Evolutionary conservation across 2,113 vertebrate genomes (phyloP), one percentile per base, ranked within the genome.

Genomic region (Strix uralensis): DNA sequence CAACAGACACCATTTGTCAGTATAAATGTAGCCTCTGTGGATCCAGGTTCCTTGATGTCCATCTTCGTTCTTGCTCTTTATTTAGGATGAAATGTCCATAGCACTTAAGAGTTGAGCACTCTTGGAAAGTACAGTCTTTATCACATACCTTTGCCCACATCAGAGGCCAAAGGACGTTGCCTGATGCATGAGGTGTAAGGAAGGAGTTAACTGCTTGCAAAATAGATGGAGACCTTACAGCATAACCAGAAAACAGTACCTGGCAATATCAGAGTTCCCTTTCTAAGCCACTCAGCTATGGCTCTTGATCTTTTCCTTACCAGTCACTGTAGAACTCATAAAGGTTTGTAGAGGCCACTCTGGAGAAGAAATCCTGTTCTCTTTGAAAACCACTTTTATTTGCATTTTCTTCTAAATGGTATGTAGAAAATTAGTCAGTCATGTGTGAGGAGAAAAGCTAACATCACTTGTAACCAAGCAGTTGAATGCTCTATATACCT

Each of bases 391-490:
- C 44, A 32, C 36, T 77, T 87, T 69, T 90, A 81, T 77, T 61
- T 94, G 40, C 32, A 2, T 87, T 89, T 92, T 91, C 52, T 74
- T 94, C 71, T 72, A 91, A 87, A 88, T 25, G 15, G 19, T 61
- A 72, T 49, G 81, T 75, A 93, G 73, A 89, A 96, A 93, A 94
- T 87, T 8, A 95, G 44, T 83, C 72, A 88, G 83, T 88, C 66
- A 52, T 49, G 66, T 82, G 90, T 87, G 84, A 93, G 70, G 34
- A 84, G 73, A 81, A 94, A 91, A 92, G 86, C 91, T 91, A 87
- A 90, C 73, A 90, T 87, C 84, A n/a, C 51, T n/a, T 61, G 86
- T 84, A 94, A 75, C 92, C 73, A 81, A 92, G 95, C 75, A 94
- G 73, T 42, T 82, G 71, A 46, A 72, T 55, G 91, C 40, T 96